These are phyloP conservation scores for Ceratina calcarata DNA, from an alignment of 1,140 invertebrate genomes.

Conservation along the genomic window DNA sequence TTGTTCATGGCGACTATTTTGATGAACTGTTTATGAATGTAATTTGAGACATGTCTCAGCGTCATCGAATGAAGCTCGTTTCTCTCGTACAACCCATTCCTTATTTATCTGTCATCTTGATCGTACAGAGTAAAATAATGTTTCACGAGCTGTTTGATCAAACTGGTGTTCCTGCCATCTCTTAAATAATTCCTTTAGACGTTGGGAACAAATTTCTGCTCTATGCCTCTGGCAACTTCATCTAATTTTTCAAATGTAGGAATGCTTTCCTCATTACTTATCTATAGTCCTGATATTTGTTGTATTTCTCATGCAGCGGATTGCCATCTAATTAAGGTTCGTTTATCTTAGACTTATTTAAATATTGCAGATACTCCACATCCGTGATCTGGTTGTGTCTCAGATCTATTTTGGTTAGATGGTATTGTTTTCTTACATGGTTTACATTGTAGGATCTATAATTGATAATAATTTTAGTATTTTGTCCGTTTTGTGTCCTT, in stretches of 20 bases:
- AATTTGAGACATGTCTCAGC: constrained; percentile 67
- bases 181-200: constrained; percentile 67
- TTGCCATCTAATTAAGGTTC: constrained; percentile 78
- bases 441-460: no score
- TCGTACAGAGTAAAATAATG: constrained; percentile 78
- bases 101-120: constrained; percentile 73
- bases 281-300: constrained; percentile 70
- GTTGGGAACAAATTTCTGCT: constrained; percentile 68
- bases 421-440: no score
- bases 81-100: constrained; percentile 77
- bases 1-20: constrained; percentile 72
- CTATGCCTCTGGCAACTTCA: constrained; percentile 71
- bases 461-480: no score
- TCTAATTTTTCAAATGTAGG: constrained; percentile 74
- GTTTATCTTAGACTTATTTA: constrained; percentile 74
- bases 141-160: constrained; percentile 76
- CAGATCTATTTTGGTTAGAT: constrained; percentile 72
- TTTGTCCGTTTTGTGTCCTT: no score
- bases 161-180: constrained; percentile 61
- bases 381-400: constrained; percentile 72
- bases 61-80: constrained; percentile 78
- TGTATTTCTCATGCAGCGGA: constrained; percentile 72
- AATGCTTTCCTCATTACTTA: constrained; percentile 69
- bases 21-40: constrained; percentile 70
- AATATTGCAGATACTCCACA: constrained; percentile 69